These are phyloP conservation scores for Hemistola chrysoprasaria DNA, from an alignment of 2,888 invertebrate genomes.

Conservation along the genomic window DNA sequence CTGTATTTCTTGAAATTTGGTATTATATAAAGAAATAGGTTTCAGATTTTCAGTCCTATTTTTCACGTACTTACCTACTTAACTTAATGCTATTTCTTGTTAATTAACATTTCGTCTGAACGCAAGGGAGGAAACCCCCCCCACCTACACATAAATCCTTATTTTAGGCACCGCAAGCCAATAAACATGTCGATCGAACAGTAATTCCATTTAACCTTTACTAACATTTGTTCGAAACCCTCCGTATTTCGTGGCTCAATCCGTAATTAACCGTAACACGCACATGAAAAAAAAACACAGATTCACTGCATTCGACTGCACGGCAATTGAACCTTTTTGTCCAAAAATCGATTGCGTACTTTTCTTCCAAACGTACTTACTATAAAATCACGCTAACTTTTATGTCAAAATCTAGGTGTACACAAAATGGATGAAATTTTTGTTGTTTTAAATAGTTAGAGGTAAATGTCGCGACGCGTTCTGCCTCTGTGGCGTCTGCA, in stretches of 20 bases:
- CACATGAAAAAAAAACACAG: conserved; percentile 21
- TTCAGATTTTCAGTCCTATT: too few species aligned
- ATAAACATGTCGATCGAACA: conserved; percentile 8
- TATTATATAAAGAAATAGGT: too few species aligned
- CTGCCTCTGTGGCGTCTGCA: conserved; percentile 35
- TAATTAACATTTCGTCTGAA: too few species aligned
- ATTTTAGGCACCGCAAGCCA: not conserved
- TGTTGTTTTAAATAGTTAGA: too few species aligned
- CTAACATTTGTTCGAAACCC: conserved; percentile 2
- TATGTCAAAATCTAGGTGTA: too few species aligned
- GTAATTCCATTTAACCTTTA: conserved; percentile 12
- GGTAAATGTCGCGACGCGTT: conserved; percentile 39
- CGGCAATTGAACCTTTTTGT: conserved; percentile 16
- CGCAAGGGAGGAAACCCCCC: not conserved
- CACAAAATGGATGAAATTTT: too few species aligned
- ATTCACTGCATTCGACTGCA: conserved; percentile 22
- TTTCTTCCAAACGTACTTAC: conserved; percentile 10
- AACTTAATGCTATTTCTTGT: too few species aligned
- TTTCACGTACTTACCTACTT: too few species aligned
- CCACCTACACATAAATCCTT: conserved; percentile 3
- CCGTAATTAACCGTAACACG: conserved; percentile 1
- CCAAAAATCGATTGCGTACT: conserved; percentile 12
- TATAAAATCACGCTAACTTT: too few species aligned
- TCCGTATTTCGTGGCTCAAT: conserved; percentile 11
- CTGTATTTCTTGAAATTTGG: too few species aligned